A percentile compares a stretch with the other conserved stretches of the same genome.
These are phyloP conservation scores for Pyxicephalus adspersus DNA, from an alignment of 2,113 vertebrate species.

Conservation along the genomic window DNA sequence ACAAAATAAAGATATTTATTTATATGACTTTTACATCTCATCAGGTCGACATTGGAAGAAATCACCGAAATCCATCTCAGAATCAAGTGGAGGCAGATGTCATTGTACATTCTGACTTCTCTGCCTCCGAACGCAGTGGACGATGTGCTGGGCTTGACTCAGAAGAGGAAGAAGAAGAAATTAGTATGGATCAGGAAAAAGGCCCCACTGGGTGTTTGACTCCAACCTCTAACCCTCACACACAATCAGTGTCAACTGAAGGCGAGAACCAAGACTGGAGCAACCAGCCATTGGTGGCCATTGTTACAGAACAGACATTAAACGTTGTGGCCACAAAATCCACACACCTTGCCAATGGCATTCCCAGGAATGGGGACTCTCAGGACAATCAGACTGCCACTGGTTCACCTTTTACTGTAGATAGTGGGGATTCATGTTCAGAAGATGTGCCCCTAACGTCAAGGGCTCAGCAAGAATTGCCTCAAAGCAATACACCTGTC, in stretches of 20 bases:
- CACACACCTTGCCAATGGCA: constrained; percentile 77
- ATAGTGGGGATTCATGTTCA: constrained; percentile 58
- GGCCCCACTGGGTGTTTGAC: constrained; percentile 46
- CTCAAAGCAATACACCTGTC: constrained; percentile 70
- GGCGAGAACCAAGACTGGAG: constrained; percentile 30
- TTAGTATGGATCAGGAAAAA: constrained; percentile 51
- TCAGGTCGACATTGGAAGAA: constrained; percentile 69
- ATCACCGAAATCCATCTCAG: constrained; percentile 66
- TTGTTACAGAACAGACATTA: constrained; percentile 10
- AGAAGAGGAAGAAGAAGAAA: constrained; percentile 57
- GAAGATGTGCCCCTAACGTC: constrained; percentile 66
- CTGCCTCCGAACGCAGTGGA: constrained; percentile 71
- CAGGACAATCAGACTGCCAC: constrained; percentile 57
- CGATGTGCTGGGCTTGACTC: constrained; percentile 58
- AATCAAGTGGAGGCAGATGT: constrained; percentile 93
- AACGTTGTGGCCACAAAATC: constrained; percentile 54
- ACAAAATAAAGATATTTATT: no score
- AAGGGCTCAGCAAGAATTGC: constrained; percentile 51
- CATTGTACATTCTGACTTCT: constrained; percentile 93
- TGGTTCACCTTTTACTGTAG: constrained; percentile 57
- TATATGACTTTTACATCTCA: background rate
- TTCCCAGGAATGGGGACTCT: constrained; percentile 67
- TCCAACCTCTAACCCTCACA: background rate
- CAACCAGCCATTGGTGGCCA: constrained; percentile 3
- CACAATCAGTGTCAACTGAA: constrained; percentile 38